Percentiles rank a stretch among this genome's conserved stretches.
phyloP scores from a whole-genome alignment of 2,797 vertebrate genomes.

The Pteropus rufus region DNA sequence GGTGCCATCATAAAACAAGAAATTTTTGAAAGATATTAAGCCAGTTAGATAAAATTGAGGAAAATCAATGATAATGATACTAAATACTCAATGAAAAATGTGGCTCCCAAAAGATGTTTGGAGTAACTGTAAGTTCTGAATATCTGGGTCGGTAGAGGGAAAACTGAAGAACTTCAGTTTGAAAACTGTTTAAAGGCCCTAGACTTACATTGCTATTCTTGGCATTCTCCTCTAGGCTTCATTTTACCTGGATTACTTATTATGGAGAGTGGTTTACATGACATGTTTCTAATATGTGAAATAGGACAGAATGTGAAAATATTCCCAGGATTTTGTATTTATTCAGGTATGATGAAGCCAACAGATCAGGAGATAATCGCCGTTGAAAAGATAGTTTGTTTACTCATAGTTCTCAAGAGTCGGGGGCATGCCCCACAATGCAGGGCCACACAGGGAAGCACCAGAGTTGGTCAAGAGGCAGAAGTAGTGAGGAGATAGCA shows the following conservation, averaged over 20 bases:
- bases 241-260: neutral
- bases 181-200: neutral
- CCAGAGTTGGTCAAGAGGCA: neutral
- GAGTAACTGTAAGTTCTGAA: neutral
- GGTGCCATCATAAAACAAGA: neutral
- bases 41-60: neutral
- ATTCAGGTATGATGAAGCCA: neutral
- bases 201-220: neutral
- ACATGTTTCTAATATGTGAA: neutral
- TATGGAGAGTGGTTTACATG: neutral
- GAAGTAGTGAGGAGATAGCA: neutral
- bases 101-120: neutral
- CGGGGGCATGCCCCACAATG: too few relatives aligned
- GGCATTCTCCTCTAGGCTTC: neutral
- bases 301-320: neutral
- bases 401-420: neutral
- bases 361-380: neutral
- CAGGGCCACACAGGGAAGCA: neutral
- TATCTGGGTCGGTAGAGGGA: neutral
- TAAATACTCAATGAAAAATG: neutral
- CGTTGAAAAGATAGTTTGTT: neutral
- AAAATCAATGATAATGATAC: neutral
- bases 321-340: neutral
- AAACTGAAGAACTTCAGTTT: neutral
- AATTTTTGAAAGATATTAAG: neutral